Evolutionary conservation across 2,888 invertebrate species (phyloP).

Genomic region (Gymnosoma rotundatum): DNA sequence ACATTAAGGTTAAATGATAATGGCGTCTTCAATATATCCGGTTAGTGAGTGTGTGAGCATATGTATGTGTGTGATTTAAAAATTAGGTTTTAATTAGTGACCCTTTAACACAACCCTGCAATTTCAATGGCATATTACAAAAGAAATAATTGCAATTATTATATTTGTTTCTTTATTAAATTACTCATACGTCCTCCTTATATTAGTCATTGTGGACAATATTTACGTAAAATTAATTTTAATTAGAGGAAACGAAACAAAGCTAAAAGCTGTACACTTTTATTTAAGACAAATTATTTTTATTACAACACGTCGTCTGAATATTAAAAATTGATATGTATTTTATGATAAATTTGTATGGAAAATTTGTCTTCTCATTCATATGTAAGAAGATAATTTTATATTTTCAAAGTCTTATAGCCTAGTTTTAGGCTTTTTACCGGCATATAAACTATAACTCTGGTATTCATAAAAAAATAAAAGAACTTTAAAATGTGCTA

Average conservation of each 20-base stretch:
- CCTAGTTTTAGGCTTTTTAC: background rate
- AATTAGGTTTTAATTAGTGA: slow-evolving; percentile 36
- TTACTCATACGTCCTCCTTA: slow-evolving; percentile 18
- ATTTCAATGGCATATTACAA: background rate
- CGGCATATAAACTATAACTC: too few species aligned
- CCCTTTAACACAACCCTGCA: background rate
- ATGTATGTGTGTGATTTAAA: slow-evolving; percentile 11
- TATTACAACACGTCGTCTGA: too few species aligned
- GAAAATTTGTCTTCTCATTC: background rate
- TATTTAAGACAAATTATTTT: too few species aligned
- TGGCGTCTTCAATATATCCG: slow-evolving; percentile 47
- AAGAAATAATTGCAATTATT: background rate
- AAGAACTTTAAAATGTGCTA: too few species aligned
- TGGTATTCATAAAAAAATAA: too few species aligned
- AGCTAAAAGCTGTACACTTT: too few species aligned
- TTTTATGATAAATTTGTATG: too few species aligned
- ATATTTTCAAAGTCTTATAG: background rate
- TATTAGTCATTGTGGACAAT: background rate
- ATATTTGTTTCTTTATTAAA: slow-evolving; percentile 12
- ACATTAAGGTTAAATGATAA: slow-evolving; percentile 48
- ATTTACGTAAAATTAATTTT: too few species aligned
- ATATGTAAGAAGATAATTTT: background rate
- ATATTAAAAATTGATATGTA: too few species aligned
- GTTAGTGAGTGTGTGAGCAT: slow-evolving; percentile 26
- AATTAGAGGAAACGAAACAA: too few species aligned